Conservation (phyloP, 2,888 invertebrate species). For the Drosophila vallismaia region DNA sequence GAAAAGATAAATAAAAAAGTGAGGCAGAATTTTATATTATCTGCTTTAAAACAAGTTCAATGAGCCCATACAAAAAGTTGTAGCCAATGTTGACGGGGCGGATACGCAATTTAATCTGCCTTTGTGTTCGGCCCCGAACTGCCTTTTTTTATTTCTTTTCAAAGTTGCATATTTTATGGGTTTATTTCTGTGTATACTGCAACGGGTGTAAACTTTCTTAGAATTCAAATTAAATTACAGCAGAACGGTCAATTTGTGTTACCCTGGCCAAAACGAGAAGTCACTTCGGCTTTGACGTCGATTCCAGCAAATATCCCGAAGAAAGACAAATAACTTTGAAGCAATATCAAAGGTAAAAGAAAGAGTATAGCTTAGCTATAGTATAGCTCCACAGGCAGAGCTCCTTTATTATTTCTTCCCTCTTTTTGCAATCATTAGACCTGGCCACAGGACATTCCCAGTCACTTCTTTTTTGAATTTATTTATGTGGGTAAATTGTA, state of each 20-base stretch:
- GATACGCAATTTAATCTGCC: constrained; percentile 36
- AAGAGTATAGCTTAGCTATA: constrained; percentile 4
- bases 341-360: background rate
- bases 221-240: constrained; percentile 49
- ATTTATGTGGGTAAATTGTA: constrained; percentile 47
- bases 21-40: constrained; percentile 35
- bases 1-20: constrained; percentile 20
- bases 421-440: constrained; percentile 34
- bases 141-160: constrained; percentile 41
- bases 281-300: constrained; percentile 8
- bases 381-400: background rate
- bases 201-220: constrained; percentile 39
- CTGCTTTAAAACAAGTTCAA: constrained; percentile 36
- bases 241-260: constrained; percentile 26
- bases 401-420: constrained; percentile 25
- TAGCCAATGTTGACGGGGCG: constrained; percentile 28
- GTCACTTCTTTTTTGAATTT: constrained; percentile 18
- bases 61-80: constrained; percentile 36
- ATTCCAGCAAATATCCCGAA: constrained; percentile 23
- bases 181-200: constrained; percentile 24
- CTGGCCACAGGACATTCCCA: constrained; percentile 35
- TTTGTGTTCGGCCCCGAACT: constrained; percentile 21
- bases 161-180: constrained; percentile 49
- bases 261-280: constrained; percentile 10
- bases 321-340: background rate